phyloP scores from a whole-genome alignment of 2,888 invertebrate genomes.

The Lagria hirta region DNA sequence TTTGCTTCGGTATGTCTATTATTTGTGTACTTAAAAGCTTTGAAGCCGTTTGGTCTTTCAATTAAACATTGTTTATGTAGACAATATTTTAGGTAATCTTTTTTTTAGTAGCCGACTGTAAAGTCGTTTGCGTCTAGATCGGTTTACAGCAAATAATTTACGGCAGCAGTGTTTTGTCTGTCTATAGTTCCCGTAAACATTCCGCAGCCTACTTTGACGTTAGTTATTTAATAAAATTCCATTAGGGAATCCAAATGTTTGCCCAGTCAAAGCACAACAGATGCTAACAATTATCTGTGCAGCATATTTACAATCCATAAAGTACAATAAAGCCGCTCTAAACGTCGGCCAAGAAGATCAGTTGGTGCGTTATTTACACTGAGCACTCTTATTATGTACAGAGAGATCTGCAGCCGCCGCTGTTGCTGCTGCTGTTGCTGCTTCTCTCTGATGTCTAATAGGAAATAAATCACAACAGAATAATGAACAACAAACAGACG shows the following conservation, averaged over 20 bases:
- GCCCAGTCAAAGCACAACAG: slow-evolving; percentile 31
- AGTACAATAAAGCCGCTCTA: slow-evolving; percentile 32
- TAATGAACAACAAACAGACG: slow-evolving; percentile 45
- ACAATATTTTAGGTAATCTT: slow-evolving; percentile 11
- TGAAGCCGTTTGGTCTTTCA: not conserved
- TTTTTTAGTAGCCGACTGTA: slow-evolving; percentile 17
- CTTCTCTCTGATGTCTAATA: slow-evolving; percentile 30
- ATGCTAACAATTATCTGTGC: slow-evolving; percentile 32
- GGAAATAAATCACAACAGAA: slow-evolving; percentile 42
- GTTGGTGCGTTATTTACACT: slow-evolving; percentile 30
- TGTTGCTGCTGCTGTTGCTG: too few species aligned
- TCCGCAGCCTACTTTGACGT: slow-evolving; percentile 25
- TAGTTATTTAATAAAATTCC: slow-evolving; percentile 29
- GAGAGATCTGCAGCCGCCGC: slow-evolving; percentile 28
- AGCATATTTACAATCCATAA: slow-evolving; percentile 34
- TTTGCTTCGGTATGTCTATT: too few species aligned
- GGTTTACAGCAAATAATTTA: slow-evolving; percentile 20
- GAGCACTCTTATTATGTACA: slow-evolving; percentile 27
- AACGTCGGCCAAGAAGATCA: slow-evolving; percentile 29
- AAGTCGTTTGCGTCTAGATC: slow-evolving; percentile 12
- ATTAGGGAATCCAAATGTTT: slow-evolving; percentile 31
- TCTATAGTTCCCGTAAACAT: slow-evolving; percentile 23
- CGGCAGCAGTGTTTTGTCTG: slow-evolving; percentile 17
- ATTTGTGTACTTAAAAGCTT: too few species aligned
- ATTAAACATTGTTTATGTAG: slow-evolving; percentile 11